Conservation (phyloP, 1,140 invertebrate genomes). For the Hirudo medicinalis region DNA sequence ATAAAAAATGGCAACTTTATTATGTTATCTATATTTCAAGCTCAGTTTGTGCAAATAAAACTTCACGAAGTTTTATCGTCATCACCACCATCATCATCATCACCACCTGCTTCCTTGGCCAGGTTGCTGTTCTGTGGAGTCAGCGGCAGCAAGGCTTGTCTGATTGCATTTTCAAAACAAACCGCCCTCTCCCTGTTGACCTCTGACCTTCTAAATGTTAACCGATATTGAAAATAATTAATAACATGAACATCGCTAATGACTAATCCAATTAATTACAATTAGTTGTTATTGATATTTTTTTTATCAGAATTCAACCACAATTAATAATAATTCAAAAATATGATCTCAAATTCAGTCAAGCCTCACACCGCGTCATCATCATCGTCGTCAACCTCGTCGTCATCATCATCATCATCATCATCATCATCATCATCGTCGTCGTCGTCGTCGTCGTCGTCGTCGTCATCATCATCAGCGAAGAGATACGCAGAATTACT, state of each 20-base stretch:
- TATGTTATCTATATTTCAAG: not conserved
- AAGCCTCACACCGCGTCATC: too few species aligned
- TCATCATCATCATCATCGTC: not conserved
- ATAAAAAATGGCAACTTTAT: not conserved
- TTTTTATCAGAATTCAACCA: too few species aligned
- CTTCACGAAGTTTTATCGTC: not conserved
- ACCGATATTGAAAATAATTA: too few species aligned
- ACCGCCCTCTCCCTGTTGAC: slow-evolving; percentile 74
- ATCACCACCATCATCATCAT: not conserved
- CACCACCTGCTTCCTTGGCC: not conserved
- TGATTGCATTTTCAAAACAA: slow-evolving; percentile 82
- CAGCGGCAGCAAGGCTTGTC: slow-evolving; percentile 86
- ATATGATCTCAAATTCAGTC: too few species aligned
- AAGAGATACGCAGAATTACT: not conserved
- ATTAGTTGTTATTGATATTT: too few species aligned
- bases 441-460: not conserved
- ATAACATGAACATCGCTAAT: too few species aligned
- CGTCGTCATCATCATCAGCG: not conserved
- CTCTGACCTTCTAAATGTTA: slow-evolving; percentile 26
- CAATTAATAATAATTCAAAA: too few species aligned
- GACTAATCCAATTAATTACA: too few species aligned
- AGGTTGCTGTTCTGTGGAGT: slow-evolving; percentile 46
- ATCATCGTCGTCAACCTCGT: slow-evolving; percentile 28
- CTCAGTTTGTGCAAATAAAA: not conserved
- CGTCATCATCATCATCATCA: slow-evolving; percentile 27